A percentile compares a stretch with the other conserved stretches of the same genome.
Conservation (phyloP, 1,140 invertebrate species). For the Drosophila nigrodunni region DNA sequence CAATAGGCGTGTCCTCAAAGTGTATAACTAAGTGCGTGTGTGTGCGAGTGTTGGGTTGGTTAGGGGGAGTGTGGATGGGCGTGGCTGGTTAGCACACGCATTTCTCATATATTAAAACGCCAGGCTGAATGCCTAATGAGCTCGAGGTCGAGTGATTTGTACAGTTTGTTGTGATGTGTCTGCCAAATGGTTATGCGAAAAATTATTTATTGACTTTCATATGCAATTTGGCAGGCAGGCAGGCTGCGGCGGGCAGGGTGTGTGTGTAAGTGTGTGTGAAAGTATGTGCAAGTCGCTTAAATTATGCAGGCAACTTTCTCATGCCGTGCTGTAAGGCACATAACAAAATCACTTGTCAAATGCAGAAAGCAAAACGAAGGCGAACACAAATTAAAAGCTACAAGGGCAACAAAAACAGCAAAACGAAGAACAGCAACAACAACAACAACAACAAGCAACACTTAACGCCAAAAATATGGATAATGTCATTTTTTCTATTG, state of each 20-base stretch:
- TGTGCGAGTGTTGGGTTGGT: not conserved
- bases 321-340: not conserved
- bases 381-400: conserved; percentile 68
- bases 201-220: conserved; percentile 81
- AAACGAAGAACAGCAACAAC: conserved; percentile 13
- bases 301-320: conserved; percentile 55
- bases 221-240: conserved; percentile 69
- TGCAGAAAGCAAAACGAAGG: conserved; percentile 47
- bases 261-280: conserved; percentile 28
- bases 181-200: conserved; percentile 21
- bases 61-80: conserved; percentile 3
- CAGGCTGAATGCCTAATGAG: conserved; percentile 71
- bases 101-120: conserved; percentile 58
- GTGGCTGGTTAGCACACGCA: conserved; percentile 22
- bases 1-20: conserved; percentile 22
- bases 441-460: conserved; percentile 41
- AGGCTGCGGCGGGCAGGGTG: not conserved
- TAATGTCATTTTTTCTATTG: conserved; percentile 79
- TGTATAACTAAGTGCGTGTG: not conserved
- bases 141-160: conserved; percentile 37
- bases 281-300: conserved; percentile 43
- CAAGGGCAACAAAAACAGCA: conserved; percentile 16
- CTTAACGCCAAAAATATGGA: conserved; percentile 81
- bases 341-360: conserved; percentile 66
- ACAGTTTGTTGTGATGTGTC: conserved; percentile 23